Evolutionary conservation across 2,888 invertebrate genomes (phyloP).

Genomic region (Tethea ocularis): DNA sequence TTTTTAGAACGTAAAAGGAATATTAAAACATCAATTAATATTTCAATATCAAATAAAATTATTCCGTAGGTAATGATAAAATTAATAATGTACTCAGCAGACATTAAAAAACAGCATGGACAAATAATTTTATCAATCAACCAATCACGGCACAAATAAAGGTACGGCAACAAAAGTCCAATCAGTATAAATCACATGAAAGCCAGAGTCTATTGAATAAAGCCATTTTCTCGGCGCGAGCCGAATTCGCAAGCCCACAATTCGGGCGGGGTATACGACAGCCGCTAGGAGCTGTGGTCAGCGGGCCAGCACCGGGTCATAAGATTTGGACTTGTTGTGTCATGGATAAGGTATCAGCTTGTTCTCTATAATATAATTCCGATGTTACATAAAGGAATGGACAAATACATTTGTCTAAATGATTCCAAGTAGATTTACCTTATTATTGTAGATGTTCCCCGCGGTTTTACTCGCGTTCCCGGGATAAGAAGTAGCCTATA

Average conservation of each 20-base stretch:
- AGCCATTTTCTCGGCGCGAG: conserved; percentile 22
- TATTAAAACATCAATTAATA: no score
- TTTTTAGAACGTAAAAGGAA: no score
- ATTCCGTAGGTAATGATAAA: not conserved
- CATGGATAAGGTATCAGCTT: not conserved
- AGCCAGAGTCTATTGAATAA: conserved; percentile 16
- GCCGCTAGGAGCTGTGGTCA: conserved; percentile 27
- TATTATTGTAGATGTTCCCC: no score
- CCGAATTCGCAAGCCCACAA: conserved; percentile 29
- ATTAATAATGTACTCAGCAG: not conserved
- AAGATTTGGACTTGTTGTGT: not conserved
- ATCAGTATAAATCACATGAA: conserved; percentile 32
- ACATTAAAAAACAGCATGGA: not conserved
- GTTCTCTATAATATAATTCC: no score
- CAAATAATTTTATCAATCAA: conserved; percentile 28
- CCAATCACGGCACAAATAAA: conserved; percentile 27
- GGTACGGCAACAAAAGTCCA: conserved; percentile 30
- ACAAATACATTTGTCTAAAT: no score
- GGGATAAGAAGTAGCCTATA: no score
- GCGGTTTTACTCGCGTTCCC: no score
- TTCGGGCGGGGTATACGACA: conserved; percentile 31
- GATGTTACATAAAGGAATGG: no score
- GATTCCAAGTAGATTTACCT: no score
- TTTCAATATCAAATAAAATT: no score
- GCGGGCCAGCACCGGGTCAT: not conserved